Evolutionary conservation across 1,140 invertebrate genomes (phyloP).

Genomic region (Drosophila subobscura): DNA sequence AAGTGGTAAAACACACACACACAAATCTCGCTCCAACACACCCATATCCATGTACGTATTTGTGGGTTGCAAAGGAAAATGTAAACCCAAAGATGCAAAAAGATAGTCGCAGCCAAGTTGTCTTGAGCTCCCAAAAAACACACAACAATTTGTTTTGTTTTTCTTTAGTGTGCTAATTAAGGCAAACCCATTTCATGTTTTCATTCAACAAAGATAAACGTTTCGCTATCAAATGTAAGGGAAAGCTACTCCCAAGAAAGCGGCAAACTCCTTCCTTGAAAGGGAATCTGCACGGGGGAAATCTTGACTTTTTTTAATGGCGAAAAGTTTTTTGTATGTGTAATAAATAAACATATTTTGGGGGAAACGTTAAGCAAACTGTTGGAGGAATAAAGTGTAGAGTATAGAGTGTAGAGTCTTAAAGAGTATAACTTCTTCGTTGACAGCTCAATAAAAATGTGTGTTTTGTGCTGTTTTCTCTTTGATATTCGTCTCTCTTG

Average conservation of each 20-base stretch:
- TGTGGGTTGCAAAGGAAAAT: conserved; percentile 17
- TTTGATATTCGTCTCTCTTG: neutral
- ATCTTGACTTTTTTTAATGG: conserved; percentile 68
- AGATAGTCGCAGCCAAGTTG: conserved; percentile 27
- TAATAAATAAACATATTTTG: conserved; percentile 42
- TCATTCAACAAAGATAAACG: conserved; percentile 56
- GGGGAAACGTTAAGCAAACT: too few relatives aligned
- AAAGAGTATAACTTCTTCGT: too few relatives aligned
- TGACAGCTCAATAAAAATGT: too few relatives aligned
- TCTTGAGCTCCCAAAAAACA: conserved; percentile 22
- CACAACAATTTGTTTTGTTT: conserved; percentile 54
- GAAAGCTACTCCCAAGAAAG: conserved; percentile 10
- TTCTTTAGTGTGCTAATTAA: conserved; percentile 70
- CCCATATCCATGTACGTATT: conserved; percentile 32
- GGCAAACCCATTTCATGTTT: conserved; percentile 72
- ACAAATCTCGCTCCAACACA: conserved; percentile 1
- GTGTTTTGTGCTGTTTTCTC: too few relatives aligned
- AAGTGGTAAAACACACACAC: conserved; percentile 15
- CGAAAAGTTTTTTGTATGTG: conserved; percentile 53
- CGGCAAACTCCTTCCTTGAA: too few relatives aligned
- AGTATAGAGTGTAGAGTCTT: too few relatives aligned
- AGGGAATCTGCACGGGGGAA: conserved; percentile 1
- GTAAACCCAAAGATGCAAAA: conserved; percentile 1
- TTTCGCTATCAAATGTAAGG: conserved; percentile 26
- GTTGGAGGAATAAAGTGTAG: too few relatives aligned